Percentiles rank a stretch among this genome's conserved stretches.
Evolutionary conservation across 2,888 invertebrate species (phyloP).

Genomic region (Orchesellides sinensis): DNA sequence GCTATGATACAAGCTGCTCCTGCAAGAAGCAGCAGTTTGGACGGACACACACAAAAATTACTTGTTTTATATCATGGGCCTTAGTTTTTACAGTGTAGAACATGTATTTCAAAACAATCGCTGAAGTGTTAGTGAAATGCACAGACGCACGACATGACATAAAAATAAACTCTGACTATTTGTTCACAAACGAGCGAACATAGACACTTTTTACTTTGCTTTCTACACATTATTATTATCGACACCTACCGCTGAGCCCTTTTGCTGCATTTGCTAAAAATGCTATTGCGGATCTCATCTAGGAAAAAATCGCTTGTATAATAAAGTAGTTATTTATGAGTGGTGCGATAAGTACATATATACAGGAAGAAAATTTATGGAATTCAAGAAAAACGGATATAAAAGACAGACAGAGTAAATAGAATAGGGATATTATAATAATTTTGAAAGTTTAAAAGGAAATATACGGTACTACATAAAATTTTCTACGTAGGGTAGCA

Average conservation of each 20-base stretch:
- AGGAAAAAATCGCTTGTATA: slow-evolving; percentile 30
- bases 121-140: background rate
- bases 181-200: slow-evolving; percentile 22
- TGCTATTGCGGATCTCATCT: slow-evolving; percentile 41
- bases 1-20: background rate
- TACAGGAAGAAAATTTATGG: slow-evolving; percentile 21
- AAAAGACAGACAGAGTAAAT: background rate
- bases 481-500: background rate
- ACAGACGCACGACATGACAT: background rate
- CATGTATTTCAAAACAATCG: background rate
- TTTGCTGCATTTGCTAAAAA: slow-evolving; percentile 57
- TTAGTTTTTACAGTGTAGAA: too few relatives aligned
- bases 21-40: background rate
- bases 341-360: slow-evolving; percentile 34
- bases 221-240: slow-evolving; percentile 45
- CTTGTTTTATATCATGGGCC: too few relatives aligned
- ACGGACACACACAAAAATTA: slow-evolving; percentile 28
- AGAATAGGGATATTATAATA: background rate
- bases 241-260: slow-evolving; percentile 65
- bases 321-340: background rate
- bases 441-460: background rate
- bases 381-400: background rate
- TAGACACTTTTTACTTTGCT: slow-evolving; percentile 6
- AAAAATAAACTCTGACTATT: background rate
- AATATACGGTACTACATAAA: background rate